phyloP scores from a whole-genome alignment of 2,888 invertebrate species.

The Drosophila barbarae region DNA sequence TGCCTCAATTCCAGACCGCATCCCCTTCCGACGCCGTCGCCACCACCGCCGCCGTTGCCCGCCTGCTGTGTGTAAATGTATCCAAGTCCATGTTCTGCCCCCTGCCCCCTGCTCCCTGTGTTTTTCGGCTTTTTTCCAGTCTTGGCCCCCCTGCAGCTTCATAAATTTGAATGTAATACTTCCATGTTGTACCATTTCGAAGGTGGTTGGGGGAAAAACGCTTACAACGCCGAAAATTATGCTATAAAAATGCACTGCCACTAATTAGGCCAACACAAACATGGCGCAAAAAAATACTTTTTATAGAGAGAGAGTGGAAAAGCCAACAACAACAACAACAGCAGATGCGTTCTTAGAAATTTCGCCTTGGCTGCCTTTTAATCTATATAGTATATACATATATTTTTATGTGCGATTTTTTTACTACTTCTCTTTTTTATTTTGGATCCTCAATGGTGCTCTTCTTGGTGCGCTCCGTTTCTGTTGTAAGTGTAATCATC shows the following conservation, averaged over 20 bases:
- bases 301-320: neutral
- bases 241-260: slow-evolving; percentile 71
- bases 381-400: slow-evolving; percentile 5
- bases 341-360: slow-evolving; percentile 48
- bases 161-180: slow-evolving; percentile 72
- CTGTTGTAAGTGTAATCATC: slow-evolving; percentile 72
- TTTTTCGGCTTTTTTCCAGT: slow-evolving; percentile 12
- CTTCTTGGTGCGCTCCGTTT: slow-evolving; percentile 61
- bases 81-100: slow-evolving; percentile 23
- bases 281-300: slow-evolving; percentile 17
- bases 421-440: neutral
- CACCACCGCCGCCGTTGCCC: no score
- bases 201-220: slow-evolving; percentile 56
- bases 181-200: slow-evolving; percentile 64
- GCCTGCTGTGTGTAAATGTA: slow-evolving; percentile 37
- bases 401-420: slow-evolving; percentile 8
- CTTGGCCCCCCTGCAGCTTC: slow-evolving; percentile 47
- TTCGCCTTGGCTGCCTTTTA: slow-evolving; percentile 13
- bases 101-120: no score
- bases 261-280: slow-evolving; percentile 73
- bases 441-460: slow-evolving; percentile 15
- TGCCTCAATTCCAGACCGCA: slow-evolving; percentile 34
- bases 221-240: slow-evolving; percentile 70
- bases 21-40: neutral
- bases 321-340: slow-evolving; percentile 20